These are phyloP conservation scores for Hippopotamyrus pictus DNA, from an alignment of 2,797 vertebrate species.

Conservation along the genomic window DNA sequence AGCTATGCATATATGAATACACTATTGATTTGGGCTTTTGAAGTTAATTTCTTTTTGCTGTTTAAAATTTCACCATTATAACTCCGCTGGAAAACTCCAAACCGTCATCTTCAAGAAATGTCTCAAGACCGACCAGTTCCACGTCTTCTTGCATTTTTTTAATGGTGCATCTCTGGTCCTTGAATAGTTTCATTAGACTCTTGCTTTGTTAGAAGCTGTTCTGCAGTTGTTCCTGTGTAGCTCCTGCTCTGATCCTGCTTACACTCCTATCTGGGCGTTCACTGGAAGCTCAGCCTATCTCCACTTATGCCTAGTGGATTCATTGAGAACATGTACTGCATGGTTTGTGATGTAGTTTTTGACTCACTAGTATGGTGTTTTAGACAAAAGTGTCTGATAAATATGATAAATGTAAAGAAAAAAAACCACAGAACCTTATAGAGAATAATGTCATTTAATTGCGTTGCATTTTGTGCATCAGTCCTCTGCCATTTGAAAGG, in stretches of 20 bases:
- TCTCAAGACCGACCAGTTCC: neutral
- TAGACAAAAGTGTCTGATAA: neutral
- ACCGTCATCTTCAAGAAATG: neutral
- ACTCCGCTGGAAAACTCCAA: neutral
- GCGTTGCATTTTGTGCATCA: neutral
- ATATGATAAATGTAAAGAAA: neutral
- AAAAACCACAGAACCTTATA: neutral
- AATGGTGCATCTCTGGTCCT: neutral
- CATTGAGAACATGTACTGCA: neutral
- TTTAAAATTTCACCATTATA: neutral
- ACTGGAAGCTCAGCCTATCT: neutral
- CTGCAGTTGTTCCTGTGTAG: neutral
- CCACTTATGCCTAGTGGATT: neutral
- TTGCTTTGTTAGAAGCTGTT: neutral
- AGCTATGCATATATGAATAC: neutral
- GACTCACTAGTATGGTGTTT: neutral
- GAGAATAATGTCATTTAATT: neutral
- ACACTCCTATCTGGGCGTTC: no score
- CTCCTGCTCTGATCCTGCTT: neutral
- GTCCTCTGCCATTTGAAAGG: neutral
- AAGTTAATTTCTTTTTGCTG: neutral
- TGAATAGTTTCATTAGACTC: neutral
- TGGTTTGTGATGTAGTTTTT: neutral
- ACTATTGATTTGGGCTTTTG: neutral
- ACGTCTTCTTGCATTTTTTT: neutral